Conservation (phyloP, 2,797 vertebrate species). For the Astyanax mexicanus region DNA sequence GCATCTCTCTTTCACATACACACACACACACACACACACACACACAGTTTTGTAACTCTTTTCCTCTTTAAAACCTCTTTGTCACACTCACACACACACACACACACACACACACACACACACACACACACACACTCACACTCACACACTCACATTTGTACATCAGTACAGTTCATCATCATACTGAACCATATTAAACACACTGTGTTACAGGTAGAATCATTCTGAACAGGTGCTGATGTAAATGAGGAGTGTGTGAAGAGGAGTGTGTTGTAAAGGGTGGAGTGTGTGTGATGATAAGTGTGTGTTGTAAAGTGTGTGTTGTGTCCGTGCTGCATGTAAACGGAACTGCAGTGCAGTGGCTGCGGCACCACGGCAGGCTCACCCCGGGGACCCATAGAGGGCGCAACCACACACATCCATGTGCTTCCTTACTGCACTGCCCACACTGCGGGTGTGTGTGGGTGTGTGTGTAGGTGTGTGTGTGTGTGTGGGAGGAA, state of each 20-base stretch:
- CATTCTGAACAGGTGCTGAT: not conserved
- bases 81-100: slow-evolving; percentile 6
- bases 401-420: slow-evolving; percentile 53
- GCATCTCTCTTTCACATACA: slow-evolving; percentile 31
- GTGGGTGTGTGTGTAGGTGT: not conserved
- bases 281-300: not conserved
- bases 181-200: not conserved
- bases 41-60: slow-evolving; percentile 40
- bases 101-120: slow-evolving; percentile 24
- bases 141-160: not conserved
- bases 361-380: not conserved
- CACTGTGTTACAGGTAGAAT: not conserved
- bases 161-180: not conserved
- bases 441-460: not conserved
- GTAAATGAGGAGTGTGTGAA: not conserved
- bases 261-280: too few relatives aligned
- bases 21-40: slow-evolving; percentile 34
- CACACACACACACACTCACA: slow-evolving; percentile 20
- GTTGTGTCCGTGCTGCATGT: not conserved
- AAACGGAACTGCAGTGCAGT: not conserved
- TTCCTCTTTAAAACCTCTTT: slow-evolving; percentile 25
- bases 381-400: slow-evolving; percentile 47
- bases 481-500: not conserved
- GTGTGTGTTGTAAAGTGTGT: too few relatives aligned
- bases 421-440: slow-evolving; percentile 11